Evolutionary conservation across 1,140 invertebrate species (phyloP).

Genomic region (Drosophila pachea): DNA sequence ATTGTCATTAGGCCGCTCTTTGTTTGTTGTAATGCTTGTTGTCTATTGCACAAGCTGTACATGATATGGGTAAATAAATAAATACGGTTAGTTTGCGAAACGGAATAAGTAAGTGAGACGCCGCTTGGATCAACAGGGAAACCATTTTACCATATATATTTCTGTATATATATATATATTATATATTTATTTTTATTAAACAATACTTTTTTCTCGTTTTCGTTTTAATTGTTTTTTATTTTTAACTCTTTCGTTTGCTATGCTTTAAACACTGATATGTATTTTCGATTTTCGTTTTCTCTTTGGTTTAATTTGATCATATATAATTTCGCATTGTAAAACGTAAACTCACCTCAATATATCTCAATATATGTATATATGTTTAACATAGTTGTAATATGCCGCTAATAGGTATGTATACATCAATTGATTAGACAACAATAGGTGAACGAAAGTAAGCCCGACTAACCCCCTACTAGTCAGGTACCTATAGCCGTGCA

Average conservation of each 20-base stretch:
- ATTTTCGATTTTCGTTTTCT: conserved; percentile 31
- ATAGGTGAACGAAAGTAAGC: conserved; percentile 48
- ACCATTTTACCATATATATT: conserved; percentile 66
- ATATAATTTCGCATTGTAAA: conserved; percentile 27
- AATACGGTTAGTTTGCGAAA: conserved; percentile 19
- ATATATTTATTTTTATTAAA: conserved; percentile 58
- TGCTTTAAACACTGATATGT: conserved; percentile 78
- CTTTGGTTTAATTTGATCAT: neutral
- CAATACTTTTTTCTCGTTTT: conserved; percentile 46
- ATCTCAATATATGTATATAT: conserved; percentile 8
- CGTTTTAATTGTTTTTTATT: conserved; percentile 50
- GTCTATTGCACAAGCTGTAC: conserved; percentile 53
- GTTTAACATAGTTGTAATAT: conserved; percentile 55
- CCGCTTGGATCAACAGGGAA: conserved; percentile 64
- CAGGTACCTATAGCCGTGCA: neutral
- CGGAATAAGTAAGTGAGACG: conserved; percentile 56
- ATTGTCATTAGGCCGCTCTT: conserved; percentile 60
- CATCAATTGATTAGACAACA: conserved; percentile 58
- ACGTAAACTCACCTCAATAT: conserved; percentile 46
- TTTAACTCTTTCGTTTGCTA: conserved; percentile 43
- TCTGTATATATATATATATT: conserved; percentile 62
- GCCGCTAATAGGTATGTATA: conserved; percentile 53
- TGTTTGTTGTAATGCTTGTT: conserved; percentile 35
- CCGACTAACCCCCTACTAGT: neutral
- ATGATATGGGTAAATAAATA: conserved; percentile 27